Percentiles rank a stretch among this genome's conserved stretches.
phyloP scores from a whole-genome alignment of 2,888 invertebrate species.

The Mythimna ferrago region DNA sequence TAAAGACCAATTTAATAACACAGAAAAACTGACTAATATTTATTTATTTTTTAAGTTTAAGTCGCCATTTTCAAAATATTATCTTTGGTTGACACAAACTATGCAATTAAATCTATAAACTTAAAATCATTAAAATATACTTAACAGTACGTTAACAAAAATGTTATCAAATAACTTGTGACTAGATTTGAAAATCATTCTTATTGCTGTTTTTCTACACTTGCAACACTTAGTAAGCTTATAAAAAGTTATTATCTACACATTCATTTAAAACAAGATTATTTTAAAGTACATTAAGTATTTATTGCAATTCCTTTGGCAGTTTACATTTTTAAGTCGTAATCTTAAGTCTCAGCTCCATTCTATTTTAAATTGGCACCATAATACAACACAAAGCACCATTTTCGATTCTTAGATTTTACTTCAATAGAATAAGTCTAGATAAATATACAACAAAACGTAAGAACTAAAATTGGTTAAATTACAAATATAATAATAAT shows the following conservation, averaged over 20 bases:
- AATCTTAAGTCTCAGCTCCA: constrained; percentile 23
- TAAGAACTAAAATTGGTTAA: too few species aligned
- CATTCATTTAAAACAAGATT: constrained; percentile 26
- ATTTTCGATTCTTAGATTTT: too few species aligned
- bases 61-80: constrained; percentile 39
- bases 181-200: constrained; percentile 76
- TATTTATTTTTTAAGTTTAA: constrained; percentile 49
- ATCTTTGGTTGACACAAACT: constrained; percentile 42
- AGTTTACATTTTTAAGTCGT: constrained; percentile 25
- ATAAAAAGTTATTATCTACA: constrained; percentile 29
- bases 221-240: constrained; percentile 39
- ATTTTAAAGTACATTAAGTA: constrained; percentile 19
- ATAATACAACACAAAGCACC: constrained; percentile 5
- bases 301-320: constrained; percentile 57
- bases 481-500: too few species aligned
- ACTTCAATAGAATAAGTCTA: too few species aligned
- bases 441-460: too few species aligned
- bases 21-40: too few species aligned
- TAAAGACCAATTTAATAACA: constrained; percentile 43
- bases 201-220: constrained; percentile 52
- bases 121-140: constrained; percentile 64
- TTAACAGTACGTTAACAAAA: constrained; percentile 65
- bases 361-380: constrained; percentile 34
- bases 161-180: constrained; percentile 80
- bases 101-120: constrained; percentile 65